phyloP scores from a whole-genome alignment of 1,140 invertebrate genomes.

The Cepaea nemoralis region DNA sequence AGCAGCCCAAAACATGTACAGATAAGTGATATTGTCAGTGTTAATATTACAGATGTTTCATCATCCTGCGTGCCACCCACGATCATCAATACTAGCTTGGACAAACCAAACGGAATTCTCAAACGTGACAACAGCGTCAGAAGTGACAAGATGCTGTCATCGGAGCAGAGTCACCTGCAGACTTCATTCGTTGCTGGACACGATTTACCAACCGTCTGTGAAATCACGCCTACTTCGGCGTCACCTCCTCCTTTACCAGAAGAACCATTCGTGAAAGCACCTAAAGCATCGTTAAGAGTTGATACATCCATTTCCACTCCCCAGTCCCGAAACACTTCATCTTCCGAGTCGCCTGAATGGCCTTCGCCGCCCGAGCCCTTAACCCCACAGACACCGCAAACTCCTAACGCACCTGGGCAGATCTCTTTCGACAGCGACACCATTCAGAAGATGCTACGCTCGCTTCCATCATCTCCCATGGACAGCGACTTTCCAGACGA shows the following conservation, averaged over 20 bases:
- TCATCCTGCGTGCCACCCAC: slow-evolving; percentile 20
- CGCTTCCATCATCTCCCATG: slow-evolving; percentile 78
- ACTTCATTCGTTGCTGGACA: slow-evolving; percentile 20
- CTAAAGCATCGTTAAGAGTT: slow-evolving; percentile 14
- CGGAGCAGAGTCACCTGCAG: slow-evolving; percentile 9
- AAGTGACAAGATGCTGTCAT: neutral
- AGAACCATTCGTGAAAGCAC: slow-evolving; percentile 1
- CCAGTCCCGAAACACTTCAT: slow-evolving; percentile 49
- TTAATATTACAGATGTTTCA: slow-evolving; percentile 34
- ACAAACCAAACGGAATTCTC: slow-evolving; percentile 46
- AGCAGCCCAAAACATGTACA: slow-evolving; percentile 47
- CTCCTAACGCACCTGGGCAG: slow-evolving; percentile 54
- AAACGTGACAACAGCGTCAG: slow-evolving; percentile 37
- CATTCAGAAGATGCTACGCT: slow-evolving; percentile 92
- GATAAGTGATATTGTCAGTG: slow-evolving; percentile 47
- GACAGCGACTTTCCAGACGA: slow-evolving; percentile 52
- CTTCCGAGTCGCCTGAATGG: slow-evolving; percentile 68
- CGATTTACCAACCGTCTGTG: neutral
- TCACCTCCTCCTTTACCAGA: slow-evolving; percentile 12
- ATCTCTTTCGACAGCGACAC: slow-evolving; percentile 83
- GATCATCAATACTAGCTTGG: neutral
- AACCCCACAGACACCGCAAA: slow-evolving; percentile 64
- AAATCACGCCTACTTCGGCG: neutral
- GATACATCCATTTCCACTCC: slow-evolving; percentile 8
- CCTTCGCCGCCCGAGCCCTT: slow-evolving; percentile 68